Evolutionary conservation across 2,888 invertebrate species (phyloP).

Genomic region (Drosophila macrospina): DNA sequence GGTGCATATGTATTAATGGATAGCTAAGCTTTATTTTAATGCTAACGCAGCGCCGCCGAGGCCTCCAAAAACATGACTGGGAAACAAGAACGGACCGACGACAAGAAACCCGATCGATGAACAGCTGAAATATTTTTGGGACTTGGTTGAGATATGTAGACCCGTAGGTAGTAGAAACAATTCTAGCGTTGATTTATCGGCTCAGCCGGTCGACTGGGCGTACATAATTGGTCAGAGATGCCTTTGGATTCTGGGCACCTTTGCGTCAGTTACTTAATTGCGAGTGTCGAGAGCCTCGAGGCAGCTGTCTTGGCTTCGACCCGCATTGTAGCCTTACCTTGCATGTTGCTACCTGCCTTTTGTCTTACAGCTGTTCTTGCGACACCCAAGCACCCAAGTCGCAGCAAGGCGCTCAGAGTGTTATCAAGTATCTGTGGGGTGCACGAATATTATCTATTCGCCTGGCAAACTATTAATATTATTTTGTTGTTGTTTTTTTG

Average conservation of each 20-base stretch:
- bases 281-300: slow-evolving; percentile 26
- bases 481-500: slow-evolving; percentile 2
- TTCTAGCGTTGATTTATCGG: slow-evolving; percentile 51
- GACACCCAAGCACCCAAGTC: slow-evolving; percentile 71
- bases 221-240: slow-evolving; percentile 43
- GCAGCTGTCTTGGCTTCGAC: slow-evolving; percentile 54
- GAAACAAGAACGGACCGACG: slow-evolving; percentile 41
- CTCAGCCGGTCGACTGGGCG: slow-evolving; percentile 32
- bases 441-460: slow-evolving; percentile 48
- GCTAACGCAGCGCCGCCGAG: slow-evolving; percentile 36
- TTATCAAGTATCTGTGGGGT: slow-evolving; percentile 54
- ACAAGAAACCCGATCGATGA: slow-evolving; percentile 50
- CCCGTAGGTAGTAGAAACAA: slow-evolving; percentile 39
- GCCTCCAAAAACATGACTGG: slow-evolving; percentile 33
- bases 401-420: slow-evolving; percentile 28
- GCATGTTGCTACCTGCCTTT: slow-evolving; percentile 66
- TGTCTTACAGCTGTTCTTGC: slow-evolving; percentile 61
- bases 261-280: slow-evolving; percentile 59
- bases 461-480: slow-evolving; percentile 51
- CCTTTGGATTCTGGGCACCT: slow-evolving; percentile 20
- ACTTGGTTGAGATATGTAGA: slow-evolving; percentile 16
- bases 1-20: slow-evolving; percentile 28
- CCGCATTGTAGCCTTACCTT: slow-evolving; percentile 60
- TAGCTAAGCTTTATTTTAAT: slow-evolving; percentile 40
- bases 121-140: slow-evolving; percentile 44